Percentiles rank a stretch among this genome's conserved stretches.
Evolutionary conservation across 2,113 vertebrate genomes (phyloP).

Genomic region (Athene cunicularia): DNA sequence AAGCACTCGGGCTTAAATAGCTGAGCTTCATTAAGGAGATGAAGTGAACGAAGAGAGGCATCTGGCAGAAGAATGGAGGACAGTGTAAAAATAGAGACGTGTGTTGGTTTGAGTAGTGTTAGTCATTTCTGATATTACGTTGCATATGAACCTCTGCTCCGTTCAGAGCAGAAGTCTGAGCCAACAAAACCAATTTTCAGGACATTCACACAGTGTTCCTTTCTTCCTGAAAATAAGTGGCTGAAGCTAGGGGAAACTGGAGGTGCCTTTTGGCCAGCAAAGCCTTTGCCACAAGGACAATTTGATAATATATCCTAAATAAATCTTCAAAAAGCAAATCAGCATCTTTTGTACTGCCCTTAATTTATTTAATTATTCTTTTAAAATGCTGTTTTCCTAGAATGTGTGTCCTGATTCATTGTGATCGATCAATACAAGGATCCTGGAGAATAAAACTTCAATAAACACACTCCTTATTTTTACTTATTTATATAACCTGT

Average conservation of each 20-base stretch:
- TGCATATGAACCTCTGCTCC: conserved; percentile 1
- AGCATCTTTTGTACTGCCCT: not conserved
- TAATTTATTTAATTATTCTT: not conserved
- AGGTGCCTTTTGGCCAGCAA: not conserved
- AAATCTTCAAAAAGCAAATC: not conserved
- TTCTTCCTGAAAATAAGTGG: conserved; percentile 8
- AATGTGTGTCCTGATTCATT: not conserved
- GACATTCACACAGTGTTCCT: not conserved
- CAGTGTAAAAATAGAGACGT: conserved; percentile 39
- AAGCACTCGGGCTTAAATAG: not conserved
- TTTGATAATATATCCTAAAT: not conserved
- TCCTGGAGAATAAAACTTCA: not conserved
- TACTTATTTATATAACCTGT: not conserved
- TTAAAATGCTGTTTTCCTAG: not conserved
- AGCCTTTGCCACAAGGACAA: not conserved
- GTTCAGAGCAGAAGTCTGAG: not conserved
- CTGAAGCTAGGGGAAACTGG: not conserved
- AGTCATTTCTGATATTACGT: conserved; percentile 42
- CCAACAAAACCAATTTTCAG: not conserved
- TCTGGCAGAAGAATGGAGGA: conserved; percentile 44
- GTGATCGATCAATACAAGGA: fast-evolving
- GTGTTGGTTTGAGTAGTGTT: conserved; percentile 12
- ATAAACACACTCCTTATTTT: not conserved
- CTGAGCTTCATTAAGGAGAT: conserved; percentile 27
- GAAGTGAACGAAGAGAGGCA: conserved; percentile 13